A percentile compares a stretch with the other conserved stretches of the same genome.
Evolutionary conservation across 2,888 invertebrate species (phyloP).

Genomic region (Sussaba pulchella): DNA sequence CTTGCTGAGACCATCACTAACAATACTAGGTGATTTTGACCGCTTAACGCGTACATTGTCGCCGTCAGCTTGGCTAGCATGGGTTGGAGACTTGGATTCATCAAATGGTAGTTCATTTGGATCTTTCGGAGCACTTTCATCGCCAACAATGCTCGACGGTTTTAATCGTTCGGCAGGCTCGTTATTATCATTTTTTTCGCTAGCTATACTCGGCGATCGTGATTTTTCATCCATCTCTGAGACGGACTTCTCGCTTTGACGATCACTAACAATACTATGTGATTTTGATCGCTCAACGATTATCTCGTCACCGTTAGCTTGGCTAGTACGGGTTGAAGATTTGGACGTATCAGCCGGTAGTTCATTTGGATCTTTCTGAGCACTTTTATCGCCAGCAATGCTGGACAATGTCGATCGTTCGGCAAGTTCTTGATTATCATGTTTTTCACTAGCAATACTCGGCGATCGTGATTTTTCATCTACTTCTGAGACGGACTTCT

Average conservation of each 20-base stretch:
- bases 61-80: neutral
- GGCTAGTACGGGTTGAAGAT: neutral
- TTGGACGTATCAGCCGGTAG: neutral
- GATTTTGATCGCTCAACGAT: slow-evolving; percentile 55
- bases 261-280: slow-evolving; percentile 59
- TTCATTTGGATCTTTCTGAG: slow-evolving; percentile 22
- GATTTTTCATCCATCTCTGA: slow-evolving; percentile 30
- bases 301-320: slow-evolving; percentile 42
- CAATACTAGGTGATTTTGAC: no score
- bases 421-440: slow-evolving; percentile 20
- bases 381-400: slow-evolving; percentile 29
- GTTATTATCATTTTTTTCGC: slow-evolving; percentile 25
- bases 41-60: slow-evolving; percentile 17
- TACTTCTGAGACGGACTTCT: neutral
- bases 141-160: slow-evolving; percentile 20
- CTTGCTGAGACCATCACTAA: no score
- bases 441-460: slow-evolving; percentile 38
- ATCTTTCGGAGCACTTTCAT: slow-evolving; percentile 29
- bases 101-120: slow-evolving; percentile 28
- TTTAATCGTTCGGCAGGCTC: slow-evolving; percentile 15
- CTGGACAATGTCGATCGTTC: slow-evolving; percentile 60
- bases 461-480: slow-evolving; percentile 4
- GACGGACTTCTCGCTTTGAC: neutral
- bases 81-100: slow-evolving; percentile 62
- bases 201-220: slow-evolving; percentile 52